phyloP scores from a whole-genome alignment of 1,140 invertebrate genomes.

The Lucilia sericata region DNA sequence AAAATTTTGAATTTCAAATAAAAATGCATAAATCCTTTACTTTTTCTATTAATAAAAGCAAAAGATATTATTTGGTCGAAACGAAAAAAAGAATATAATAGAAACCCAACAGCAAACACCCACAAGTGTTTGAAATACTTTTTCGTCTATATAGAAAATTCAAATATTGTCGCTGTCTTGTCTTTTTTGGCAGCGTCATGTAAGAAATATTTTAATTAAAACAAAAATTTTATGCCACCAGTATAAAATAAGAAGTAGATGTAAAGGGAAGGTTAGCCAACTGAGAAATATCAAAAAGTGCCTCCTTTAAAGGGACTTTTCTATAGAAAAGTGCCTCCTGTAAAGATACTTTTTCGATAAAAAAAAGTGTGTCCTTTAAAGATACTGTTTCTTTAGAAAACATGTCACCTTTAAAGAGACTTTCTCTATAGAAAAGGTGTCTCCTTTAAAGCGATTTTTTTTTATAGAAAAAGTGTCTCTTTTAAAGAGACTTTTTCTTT shows the following conservation, averaged over 20 bases:
- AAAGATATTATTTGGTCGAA: background rate
- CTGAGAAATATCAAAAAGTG: background rate
- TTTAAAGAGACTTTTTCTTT: too few species aligned
- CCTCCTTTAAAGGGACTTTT: too few species aligned
- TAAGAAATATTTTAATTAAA: constrained; percentile 43
- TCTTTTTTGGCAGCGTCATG: constrained; percentile 13
- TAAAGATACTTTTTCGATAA: too few species aligned
- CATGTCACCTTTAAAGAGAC: too few species aligned
- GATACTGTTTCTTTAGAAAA: too few species aligned
- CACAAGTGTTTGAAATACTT: constrained; percentile 1
- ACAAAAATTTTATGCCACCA: constrained; percentile 1
- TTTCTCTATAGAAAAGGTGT: too few species aligned
- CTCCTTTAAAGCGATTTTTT: too few species aligned
- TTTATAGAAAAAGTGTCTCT: too few species aligned
- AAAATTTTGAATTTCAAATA: background rate
- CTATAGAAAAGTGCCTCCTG: too few species aligned
- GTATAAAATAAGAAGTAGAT: background rate
- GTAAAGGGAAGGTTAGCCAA: background rate
- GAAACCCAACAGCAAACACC: background rate
- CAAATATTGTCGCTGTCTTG: background rate
- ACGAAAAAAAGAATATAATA: background rate
- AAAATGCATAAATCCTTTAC: background rate
- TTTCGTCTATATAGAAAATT: background rate
- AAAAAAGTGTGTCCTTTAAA: too few species aligned
- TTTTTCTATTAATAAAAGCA: background rate